Base-by-base conservation (phyloP, 2,888 invertebrate genomes). In the Cephalotes varians region DNA sequence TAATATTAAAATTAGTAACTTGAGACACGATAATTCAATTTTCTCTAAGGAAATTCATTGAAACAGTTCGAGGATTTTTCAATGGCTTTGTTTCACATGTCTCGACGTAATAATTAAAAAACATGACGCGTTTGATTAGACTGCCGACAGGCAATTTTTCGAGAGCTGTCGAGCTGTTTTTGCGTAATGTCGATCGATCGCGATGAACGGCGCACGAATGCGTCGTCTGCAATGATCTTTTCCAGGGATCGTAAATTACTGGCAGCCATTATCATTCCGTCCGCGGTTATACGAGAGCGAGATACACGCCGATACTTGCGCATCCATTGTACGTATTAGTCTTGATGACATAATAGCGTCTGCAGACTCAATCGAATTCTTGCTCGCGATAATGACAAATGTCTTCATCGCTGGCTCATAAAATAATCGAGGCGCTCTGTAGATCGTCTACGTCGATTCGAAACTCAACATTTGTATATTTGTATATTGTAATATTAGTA, bases 331-430 rank as follows among this genome's bases (percentile, higher is more conserved):
- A 65, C 77, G 77, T 64, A 80, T 81, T 81, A 47, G 65, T 74
- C 81, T 86, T 83, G 87, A 89, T 89, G 86, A 88, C 86, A 89
- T 88, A 88, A 89, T 87, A 81, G 58, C 79, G 72, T 67, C 71
- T 73, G 58, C 58, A 12, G 72, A 37, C 40, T 34, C 76, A 47
- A 85, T 83, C 86, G 76, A 87, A 76, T 77, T 79, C 72, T 72
- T 60, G 67, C 69, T 37, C 58, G 58, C 77, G 62, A 80, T 83
- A 83, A 81, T 54, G 74, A 80, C 62, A 81, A 84, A 87, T 86
- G 85, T 89, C 89, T 89, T 72, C 72, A 87, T 89, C 62, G n/a
- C 28, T 21, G 5, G 44, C 21, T 44, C 12, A n/a, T 40, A 12
- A 51, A 37, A 44, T 34, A 56, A 40, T 31, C 54, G n/a, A 72